Evolutionary conservation across 2,113 vertebrate genomes (phyloP), one percentile per base, ranked within the genome.

Genomic region (Gobius niger): DNA sequence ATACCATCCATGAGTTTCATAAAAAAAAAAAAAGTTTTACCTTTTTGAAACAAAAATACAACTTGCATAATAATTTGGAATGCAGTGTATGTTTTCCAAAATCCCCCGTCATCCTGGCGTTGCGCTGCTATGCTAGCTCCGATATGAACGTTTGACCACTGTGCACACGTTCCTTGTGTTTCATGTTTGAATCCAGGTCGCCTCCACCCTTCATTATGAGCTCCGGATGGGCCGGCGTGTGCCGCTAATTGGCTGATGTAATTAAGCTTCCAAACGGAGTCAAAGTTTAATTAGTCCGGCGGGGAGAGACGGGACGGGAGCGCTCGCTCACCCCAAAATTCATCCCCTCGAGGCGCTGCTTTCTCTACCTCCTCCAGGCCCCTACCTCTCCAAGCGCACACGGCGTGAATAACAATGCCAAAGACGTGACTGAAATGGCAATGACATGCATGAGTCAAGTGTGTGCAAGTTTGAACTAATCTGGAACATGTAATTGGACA

Each of bases 231-330:
- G 73, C 64, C 24, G 14, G 40, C 67, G 72, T 67, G 59, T 75
- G 63, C 75, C 83, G 87, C 63, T 85, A 84, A 87, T 85, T 85
- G 82, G 87, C 47, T 86, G 85, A 88, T 90, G 83, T 91, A 87
- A 88, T 91, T 91, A 90, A 73, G 81, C 77, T 81, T 60, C 73
- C 82, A 77, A 81, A 89, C 81, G 85, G 82, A 86, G 85, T 81
- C 82, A 84, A 80, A 88, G 88, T 89, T 90, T 90, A 92, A 92
- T 89, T 88, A 88, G 84, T 76, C 89, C 78, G 24, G 68, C 24
- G 68, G 87, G 86, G 86, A 82, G 76, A 70, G 51, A 66, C 74
- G 67, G 67, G 49, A 66, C 73, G 65, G 67, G 70, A 77, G 67
- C 76, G 81, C 71, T 77, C 67, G 9, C 72, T 65, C 8, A 47